These are phyloP conservation scores for Drosophila conformis DNA, from an alignment of 2,888 invertebrate genomes.

Conservation along the genomic window DNA sequence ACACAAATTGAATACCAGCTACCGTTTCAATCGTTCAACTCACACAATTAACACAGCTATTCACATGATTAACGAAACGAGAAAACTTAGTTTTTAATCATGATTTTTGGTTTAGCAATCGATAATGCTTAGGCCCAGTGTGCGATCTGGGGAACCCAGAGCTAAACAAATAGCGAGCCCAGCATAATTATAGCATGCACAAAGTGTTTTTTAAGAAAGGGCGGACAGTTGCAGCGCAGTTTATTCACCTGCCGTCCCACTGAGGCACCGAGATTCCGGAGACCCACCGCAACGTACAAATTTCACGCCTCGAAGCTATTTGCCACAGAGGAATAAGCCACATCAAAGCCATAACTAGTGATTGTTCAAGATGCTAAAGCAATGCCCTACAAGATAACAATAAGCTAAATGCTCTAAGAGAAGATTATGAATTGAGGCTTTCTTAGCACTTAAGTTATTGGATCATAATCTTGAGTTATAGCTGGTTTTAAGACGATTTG, in stretches of 20 bases:
- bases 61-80: not conserved
- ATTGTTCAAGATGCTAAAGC: not conserved
- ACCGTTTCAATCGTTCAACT: not conserved
- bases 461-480: not conserved
- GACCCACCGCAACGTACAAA: constrained; percentile 53
- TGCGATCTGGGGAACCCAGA: constrained; percentile 28
- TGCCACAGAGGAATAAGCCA: constrained; percentile 48
- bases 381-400: not conserved
- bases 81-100: not conserved
- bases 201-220: constrained; percentile 80
- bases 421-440: not conserved
- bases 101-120: not conserved
- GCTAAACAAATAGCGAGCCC: constrained; percentile 82
- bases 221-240: constrained; percentile 82
- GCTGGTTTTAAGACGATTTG: no score
- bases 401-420: not conserved
- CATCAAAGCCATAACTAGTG: constrained; percentile 1
- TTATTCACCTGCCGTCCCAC: constrained; percentile 81
- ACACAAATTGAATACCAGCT: constrained; percentile 1
- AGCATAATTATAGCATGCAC: constrained; percentile 79
- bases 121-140: constrained; percentile 27
- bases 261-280: constrained; percentile 6
- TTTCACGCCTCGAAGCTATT: constrained; percentile 84
- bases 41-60: not conserved
- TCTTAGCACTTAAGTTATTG: not conserved